Base-by-base conservation (phyloP, 1,140 invertebrate species). In the Brevipalpus yothersi region DNA sequence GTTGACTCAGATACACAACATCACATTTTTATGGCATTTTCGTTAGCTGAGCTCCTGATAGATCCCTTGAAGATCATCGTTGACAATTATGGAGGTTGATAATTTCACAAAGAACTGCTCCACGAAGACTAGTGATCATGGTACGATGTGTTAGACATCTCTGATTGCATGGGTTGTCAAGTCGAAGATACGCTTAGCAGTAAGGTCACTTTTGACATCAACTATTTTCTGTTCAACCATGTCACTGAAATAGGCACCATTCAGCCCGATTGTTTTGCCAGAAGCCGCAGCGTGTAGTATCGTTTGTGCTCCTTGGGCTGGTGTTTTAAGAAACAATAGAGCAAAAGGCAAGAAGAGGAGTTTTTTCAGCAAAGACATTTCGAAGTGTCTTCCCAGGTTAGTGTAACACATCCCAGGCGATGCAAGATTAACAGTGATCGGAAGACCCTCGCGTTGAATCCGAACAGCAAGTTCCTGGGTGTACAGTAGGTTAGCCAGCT, bases 401-500 rank as follows among this genome's bases (percentile, higher is more conserved):
- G 66, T 67, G 19, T 54, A 61, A 17, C 62, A 61, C 49, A 66
- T 61, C 1, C 66, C 66, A 41, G 66, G 66, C 58, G 19, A 39
- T 47, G 55, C 60, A 56, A 23, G 66, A 63, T 41, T 61, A 60
- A 60, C 60, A 56, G 43, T 60, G 40, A 66, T 21, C 8, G 17
- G 40, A 1, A 21, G 17, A 41, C 53, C 42, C 0, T 17, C 11
- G 5, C 49, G 49, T 39, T 55, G 8, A 13, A 91, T 69, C 61
- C 81, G 75, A 63, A 79, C 76, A 0, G 85, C 82, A 58, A 93
- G 68, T 71, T 92, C 86, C 53, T 78, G 75, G 0, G 83, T 82
- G 69, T 91, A 92, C n/a, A 84, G 78, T 61, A 93, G 83, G 66
- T 90, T 88, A 1, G 84, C 84, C 65, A 87, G 82, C 70, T 94